These are phyloP conservation scores for Lampropteryx suffumata DNA, from an alignment of 2,888 invertebrate genomes.

Conservation along the genomic window DNA sequence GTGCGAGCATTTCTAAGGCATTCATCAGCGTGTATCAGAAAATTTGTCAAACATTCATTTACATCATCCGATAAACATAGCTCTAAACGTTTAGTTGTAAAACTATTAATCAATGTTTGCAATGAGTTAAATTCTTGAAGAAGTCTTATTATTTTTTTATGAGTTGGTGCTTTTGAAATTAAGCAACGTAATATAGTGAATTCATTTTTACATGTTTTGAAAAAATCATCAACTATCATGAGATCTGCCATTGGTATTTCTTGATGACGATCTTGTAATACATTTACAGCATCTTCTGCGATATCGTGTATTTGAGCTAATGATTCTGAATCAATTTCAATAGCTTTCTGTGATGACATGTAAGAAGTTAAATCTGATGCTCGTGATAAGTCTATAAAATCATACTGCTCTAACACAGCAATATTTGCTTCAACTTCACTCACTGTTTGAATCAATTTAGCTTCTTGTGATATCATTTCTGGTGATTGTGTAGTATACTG, in stretches of 20 bases:
- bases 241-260: conserved; percentile 53
- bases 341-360: conserved; percentile 49
- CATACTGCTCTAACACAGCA: conserved; percentile 63
- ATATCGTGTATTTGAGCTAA: conserved; percentile 57
- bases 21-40: conserved; percentile 52
- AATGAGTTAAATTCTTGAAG: conserved; percentile 62
- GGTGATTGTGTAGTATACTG: conserved; percentile 50
- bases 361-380: conserved; percentile 54
- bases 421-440: conserved; percentile 65
- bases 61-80: conserved; percentile 50
- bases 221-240: conserved; percentile 60
- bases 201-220: conserved; percentile 59
- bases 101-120: conserved; percentile 49
- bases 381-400: conserved; percentile 62
- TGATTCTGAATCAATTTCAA: conserved; percentile 56
- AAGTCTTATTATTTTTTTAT: conserved; percentile 65
- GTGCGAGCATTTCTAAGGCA: conserved; percentile 51
- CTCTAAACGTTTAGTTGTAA: conserved; percentile 47
- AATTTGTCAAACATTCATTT: conserved; percentile 46
- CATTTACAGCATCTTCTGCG: conserved; percentile 53
- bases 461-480: conserved; percentile 52
- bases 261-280: conserved; percentile 52
- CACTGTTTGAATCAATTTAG: conserved; percentile 59
- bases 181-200: conserved; percentile 59
- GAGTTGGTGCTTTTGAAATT: conserved; percentile 54